These are phyloP conservation scores for Linhomoeus sp. DNA, from an alignment of 2,888 invertebrate genomes.

Conservation along the genomic window DNA sequence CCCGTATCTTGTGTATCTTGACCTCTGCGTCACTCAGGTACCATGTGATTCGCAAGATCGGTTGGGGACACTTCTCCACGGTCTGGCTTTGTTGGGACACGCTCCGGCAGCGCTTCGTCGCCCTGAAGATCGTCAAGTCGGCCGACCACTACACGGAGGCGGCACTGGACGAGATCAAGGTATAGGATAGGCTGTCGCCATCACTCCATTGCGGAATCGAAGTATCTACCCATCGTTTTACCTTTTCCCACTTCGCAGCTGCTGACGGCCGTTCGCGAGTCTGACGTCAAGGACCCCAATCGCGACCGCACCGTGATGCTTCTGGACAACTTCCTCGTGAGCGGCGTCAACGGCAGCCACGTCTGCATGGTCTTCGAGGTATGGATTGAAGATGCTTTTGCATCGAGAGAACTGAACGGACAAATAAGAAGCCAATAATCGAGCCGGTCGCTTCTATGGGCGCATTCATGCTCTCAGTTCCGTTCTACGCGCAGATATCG, in stretches of 20 bases:
- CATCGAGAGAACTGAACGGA: too few species aligned
- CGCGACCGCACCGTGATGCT: slow-evolving; percentile 90
- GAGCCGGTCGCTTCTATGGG: too few species aligned
- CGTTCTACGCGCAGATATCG: too few species aligned
- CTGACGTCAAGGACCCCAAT: slow-evolving; percentile 71
- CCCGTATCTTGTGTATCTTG: too few species aligned
- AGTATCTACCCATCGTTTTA: too few species aligned
- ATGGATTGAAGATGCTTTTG: too few species aligned
- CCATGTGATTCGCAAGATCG: slow-evolving; percentile 84
- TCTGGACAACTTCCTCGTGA: slow-evolving; percentile 92
- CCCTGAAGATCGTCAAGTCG: slow-evolving; percentile 96
- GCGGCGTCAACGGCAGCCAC: slow-evolving; percentile 85
- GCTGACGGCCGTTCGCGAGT: slow-evolving; percentile 48
- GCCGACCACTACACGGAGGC: slow-evolving; percentile 98
- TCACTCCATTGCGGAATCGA: too few species aligned
- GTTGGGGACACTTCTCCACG: slow-evolving; percentile 98
- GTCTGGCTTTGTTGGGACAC: slow-evolving; percentile 99
- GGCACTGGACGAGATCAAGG: slow-evolving; percentile 93
- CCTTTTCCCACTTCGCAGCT: too few species aligned
- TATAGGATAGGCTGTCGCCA: too few species aligned
- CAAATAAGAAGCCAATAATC: too few species aligned
- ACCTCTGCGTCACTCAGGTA: too few species aligned
- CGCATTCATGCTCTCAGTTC: too few species aligned
- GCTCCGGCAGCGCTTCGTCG: slow-evolving; percentile 54
- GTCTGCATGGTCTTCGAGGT: slow-evolving; percentile 30